These are phyloP conservation scores for Phania funesta DNA, from an alignment of 2,888 invertebrate genomes.

Conservation along the genomic window DNA sequence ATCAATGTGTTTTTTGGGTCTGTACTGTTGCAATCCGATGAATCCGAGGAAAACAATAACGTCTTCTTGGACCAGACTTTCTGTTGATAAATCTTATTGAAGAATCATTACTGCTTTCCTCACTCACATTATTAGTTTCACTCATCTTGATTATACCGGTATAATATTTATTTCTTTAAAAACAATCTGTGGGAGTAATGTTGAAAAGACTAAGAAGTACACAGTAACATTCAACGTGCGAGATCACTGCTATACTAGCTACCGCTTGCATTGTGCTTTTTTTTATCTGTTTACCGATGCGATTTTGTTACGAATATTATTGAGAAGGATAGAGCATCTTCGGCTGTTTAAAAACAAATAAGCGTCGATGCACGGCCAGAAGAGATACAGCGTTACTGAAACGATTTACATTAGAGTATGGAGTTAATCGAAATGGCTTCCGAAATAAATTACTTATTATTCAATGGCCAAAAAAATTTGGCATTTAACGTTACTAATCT, in stretches of 20 bases:
- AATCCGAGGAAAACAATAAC: background rate
- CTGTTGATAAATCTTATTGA: no score
- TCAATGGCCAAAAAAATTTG: slow-evolving; percentile 32
- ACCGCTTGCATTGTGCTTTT: background rate
- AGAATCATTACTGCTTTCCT: no score
- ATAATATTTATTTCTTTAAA: background rate
- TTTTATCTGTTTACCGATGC: background rate
- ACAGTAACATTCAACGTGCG: background rate
- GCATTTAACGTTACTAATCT: background rate
- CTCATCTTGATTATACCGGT: slow-evolving; percentile 10
- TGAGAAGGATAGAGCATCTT: background rate
- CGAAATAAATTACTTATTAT: slow-evolving; percentile 44
- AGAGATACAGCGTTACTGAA: slow-evolving; percentile 3
- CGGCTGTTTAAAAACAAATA: slow-evolving; percentile 9
- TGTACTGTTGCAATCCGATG: no score
- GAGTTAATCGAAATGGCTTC: slow-evolving; percentile 7
- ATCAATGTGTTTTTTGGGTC: no score
- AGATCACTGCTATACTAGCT: no score
- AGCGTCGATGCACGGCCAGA: slow-evolving; percentile 1
- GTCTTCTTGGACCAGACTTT: no score
- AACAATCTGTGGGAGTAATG: slow-evolving; percentile 15
- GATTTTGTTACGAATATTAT: background rate
- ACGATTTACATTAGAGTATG: slow-evolving; percentile 3
- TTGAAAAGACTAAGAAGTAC: slow-evolving; percentile 6
- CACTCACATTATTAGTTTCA: slow-evolving; percentile 5